phyloP scores from a whole-genome alignment of 2,797 vertebrate species.

The Amblyraja radiata region DNA sequence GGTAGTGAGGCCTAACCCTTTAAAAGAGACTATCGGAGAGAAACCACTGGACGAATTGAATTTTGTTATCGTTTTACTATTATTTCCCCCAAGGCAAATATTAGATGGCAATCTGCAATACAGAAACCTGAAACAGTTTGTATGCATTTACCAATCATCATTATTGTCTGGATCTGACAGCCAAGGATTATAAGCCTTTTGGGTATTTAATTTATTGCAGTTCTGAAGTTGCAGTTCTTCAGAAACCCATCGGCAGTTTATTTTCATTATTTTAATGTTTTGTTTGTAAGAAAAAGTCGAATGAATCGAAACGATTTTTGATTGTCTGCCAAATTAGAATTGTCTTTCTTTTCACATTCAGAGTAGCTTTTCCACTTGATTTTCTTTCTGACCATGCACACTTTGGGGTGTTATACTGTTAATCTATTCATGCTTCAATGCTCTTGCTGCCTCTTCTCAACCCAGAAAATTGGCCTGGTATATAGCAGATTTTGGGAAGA shows the following conservation, averaged over 20 bases:
- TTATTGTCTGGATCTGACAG: not conserved
- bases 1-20: not conserved
- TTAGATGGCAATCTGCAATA: not conserved
- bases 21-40: not conserved
- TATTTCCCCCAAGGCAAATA: not conserved
- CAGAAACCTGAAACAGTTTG: not conserved
- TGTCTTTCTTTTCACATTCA: not conserved
- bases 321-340: not conserved
- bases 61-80: not conserved
- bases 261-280: not conserved
- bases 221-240: not conserved
- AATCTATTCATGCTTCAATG: not conserved
- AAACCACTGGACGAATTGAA: not conserved
- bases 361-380: not conserved
- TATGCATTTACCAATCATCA: not conserved
- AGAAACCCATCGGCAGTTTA: not conserved
- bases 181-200: not conserved
- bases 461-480: not conserved
- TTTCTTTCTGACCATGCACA: not conserved
- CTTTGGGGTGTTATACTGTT: not conserved
- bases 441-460: not conserved
- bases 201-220: not conserved
- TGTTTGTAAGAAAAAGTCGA: not conserved
- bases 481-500: slow-evolving; percentile 12
- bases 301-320: not conserved